Base-by-base conservation (phyloP, 2,797 vertebrate species). In the Sebastes melanostomus region DNA sequence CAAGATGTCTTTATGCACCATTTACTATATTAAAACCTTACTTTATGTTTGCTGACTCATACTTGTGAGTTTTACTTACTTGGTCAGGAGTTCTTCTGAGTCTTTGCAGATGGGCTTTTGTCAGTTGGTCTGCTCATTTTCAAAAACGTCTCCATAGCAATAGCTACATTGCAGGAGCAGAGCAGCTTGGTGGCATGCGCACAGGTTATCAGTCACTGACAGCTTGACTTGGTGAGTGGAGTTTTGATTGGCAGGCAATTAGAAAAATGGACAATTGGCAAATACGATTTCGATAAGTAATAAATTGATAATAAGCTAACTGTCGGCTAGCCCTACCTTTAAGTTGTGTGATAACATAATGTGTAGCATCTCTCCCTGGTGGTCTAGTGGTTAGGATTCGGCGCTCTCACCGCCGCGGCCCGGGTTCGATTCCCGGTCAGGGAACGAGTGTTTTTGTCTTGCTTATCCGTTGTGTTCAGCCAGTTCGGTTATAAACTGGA, bases 351-450 rank as follows among this genome's bases (percentile, higher is more conserved):
- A 14, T 14, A 6, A 6, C 38, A 14, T 42, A 0, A 6, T 0
- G 0, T 6, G 2, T 16, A 6, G 1, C 14, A 46, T 46, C 42
- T 46, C 42, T 46, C 50, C 92, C 94, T 95, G 93, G 89, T 95
- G 92, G 94, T 95, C 94, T 95, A 95, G 93, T 95, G 94, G 94
- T 93, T 95, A 95, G 93, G 94, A 94, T 95, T 94, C 88, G 91
- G 93, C 85, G 92, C 92, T 94, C 90, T 95, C 93, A 93, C 92
- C 88, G 86, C 91, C 85, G 86, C 84, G 87, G 89, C 90, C 93
- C 75, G 87, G 92, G 91, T 94, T 94, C 84, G 89, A 94, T 95
- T 96, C 94, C 93, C 90, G 86, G 91, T 94, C 92, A 94, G 93
- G 90, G 91, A 95, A 95, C 27, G 54, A 16, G 4, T 7, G 1